Evolutionary conservation across 1,140 invertebrate genomes (phyloP).

Genomic region (Augochlora pura): DNA sequence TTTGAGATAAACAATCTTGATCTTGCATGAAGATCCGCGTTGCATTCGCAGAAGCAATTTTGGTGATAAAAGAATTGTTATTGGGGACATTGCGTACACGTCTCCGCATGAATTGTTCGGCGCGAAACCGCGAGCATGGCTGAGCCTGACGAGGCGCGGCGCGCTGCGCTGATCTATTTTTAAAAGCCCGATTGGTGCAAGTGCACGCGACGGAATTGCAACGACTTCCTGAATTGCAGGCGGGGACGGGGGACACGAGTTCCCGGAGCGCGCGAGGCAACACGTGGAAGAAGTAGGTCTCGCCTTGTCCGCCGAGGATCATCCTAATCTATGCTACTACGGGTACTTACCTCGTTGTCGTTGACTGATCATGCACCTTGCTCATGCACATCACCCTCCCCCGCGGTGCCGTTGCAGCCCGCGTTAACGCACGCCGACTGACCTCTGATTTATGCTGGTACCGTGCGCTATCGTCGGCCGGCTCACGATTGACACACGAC

Average conservation of each 20-base stretch:
- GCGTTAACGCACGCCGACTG: too few relatives aligned
- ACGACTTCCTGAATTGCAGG: conserved; percentile 36
- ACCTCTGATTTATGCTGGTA: too few relatives aligned
- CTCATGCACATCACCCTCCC: conserved; percentile 23
- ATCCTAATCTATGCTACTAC: conserved; percentile 39
- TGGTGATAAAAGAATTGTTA: too few relatives aligned
- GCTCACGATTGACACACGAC: conserved; percentile 25
- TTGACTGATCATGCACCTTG: conserved; percentile 51
- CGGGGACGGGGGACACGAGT: background rate
- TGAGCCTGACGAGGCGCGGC: background rate
- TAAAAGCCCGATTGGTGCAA: background rate
- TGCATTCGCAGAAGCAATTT: too few relatives aligned
- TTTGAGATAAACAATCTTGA: too few relatives aligned
- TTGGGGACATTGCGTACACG: too few relatives aligned
- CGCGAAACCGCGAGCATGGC: too few relatives aligned
- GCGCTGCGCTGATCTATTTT: background rate
- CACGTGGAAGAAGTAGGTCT: conserved; percentile 49
- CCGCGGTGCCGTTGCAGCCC: too few relatives aligned
- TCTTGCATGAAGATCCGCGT: too few relatives aligned
- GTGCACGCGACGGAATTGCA: conserved; percentile 25
- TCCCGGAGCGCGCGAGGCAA: background rate
- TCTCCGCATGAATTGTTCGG: too few relatives aligned
- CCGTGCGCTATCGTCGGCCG: too few relatives aligned
- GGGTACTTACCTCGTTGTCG: conserved; percentile 48
- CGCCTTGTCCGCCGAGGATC: conserved; percentile 33